phyloP scores from a whole-genome alignment of 2,888 invertebrate genomes.

The Sthenelais limicola region DNA sequence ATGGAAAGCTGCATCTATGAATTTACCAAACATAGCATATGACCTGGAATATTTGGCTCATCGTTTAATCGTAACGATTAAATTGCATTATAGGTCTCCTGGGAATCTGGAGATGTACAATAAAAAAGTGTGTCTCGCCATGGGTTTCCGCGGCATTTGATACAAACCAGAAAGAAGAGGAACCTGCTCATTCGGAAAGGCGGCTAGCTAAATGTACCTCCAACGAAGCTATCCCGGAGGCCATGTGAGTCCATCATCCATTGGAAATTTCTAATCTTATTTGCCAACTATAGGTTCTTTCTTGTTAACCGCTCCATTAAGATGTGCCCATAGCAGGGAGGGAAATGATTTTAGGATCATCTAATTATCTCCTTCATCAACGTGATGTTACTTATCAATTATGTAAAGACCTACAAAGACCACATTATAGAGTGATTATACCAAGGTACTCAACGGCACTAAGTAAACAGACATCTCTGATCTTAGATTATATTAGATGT shows the following conservation, averaged over 20 bases:
- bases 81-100: too few species aligned
- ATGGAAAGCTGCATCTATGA: too few species aligned
- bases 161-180: too few species aligned
- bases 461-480: neutral
- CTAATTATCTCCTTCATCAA: neutral
- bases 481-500: constrained; percentile 17
- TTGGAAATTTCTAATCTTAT: neutral
- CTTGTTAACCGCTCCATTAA: constrained; percentile 1
- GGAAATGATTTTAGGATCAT: constrained; percentile 1
- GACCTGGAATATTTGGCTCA: too few species aligned
- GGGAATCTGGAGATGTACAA: too few species aligned
- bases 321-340: neutral
- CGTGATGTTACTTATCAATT: neutral
- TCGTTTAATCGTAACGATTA: too few species aligned
- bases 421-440: neutral
- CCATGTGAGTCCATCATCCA: neutral
- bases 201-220: too few species aligned
- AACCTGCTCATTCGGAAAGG: too few species aligned
- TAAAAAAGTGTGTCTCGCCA: too few species aligned
- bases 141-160: too few species aligned
- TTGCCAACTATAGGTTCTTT: neutral
- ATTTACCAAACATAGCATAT: too few species aligned
- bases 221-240: too few species aligned
- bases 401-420: neutral
- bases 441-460: neutral